A percentile compares a stretch with the other conserved stretches of the same genome.
phyloP scores from a whole-genome alignment of 2,113 vertebrate species.

The Cygnus atratus region DNA sequence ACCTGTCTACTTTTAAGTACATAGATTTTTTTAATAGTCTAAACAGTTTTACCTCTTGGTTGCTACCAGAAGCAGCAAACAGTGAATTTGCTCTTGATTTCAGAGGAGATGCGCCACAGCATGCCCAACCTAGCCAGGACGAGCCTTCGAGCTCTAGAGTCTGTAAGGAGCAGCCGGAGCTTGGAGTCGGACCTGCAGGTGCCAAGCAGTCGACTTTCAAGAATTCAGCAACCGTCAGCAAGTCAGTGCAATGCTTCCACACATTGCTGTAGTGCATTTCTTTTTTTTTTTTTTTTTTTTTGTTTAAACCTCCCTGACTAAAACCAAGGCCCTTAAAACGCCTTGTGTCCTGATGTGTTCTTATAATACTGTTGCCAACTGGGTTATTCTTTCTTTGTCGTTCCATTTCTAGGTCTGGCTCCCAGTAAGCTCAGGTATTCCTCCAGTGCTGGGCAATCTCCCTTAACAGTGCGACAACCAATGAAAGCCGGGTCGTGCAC shows the following conservation, averaged over 20 bases:
- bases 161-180: slow-evolving; percentile 89
- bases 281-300: not conserved
- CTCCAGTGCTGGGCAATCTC: slow-evolving; percentile 75
- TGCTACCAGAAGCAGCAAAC: not conserved
- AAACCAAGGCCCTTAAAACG: not conserved
- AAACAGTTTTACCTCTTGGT: fast-evolving
- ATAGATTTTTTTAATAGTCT: fast-evolving
- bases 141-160: slow-evolving; percentile 84
- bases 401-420: slow-evolving; percentile 73
- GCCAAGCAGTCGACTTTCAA: slow-evolving; percentile 86
- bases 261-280: fast-evolving
- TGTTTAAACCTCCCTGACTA: not conserved
- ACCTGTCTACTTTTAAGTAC: fast-evolving
- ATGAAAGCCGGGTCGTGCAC: slow-evolving; percentile 79
- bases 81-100: not conserved
- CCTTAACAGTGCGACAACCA: slow-evolving; percentile 76
- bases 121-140: slow-evolving; percentile 92
- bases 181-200: slow-evolving; percentile 92
- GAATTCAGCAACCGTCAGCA: slow-evolving; percentile 84
- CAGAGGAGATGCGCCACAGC: slow-evolving; percentile 91
- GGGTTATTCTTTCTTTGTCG: not conserved
- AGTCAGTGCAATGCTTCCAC: slow-evolving; percentile 62
- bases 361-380: not conserved
- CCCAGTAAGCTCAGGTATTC: slow-evolving; percentile 78
- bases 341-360: not conserved